These are phyloP conservation scores for Oceanodroma tethys DNA, from an alignment of 2,113 vertebrate genomes.

Conservation along the genomic window DNA sequence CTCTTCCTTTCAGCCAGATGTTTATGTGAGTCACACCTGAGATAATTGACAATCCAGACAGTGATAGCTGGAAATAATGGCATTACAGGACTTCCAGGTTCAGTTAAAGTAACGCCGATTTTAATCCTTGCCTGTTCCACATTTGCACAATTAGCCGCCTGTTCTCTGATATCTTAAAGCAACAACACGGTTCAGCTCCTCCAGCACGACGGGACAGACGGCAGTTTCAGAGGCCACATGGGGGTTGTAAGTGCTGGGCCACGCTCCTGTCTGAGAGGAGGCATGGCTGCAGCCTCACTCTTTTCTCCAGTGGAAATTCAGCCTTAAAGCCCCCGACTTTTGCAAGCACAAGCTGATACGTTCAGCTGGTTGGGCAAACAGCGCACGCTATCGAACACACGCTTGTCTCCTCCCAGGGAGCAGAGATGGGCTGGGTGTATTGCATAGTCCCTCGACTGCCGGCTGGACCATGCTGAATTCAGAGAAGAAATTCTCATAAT, in stretches of 20 bases:
- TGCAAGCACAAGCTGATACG: neutral
- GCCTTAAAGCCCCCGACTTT: neutral
- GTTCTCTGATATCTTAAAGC: neutral
- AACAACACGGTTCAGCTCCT: neutral
- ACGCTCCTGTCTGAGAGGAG: fast-evolving
- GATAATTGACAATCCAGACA: neutral
- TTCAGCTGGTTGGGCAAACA: neutral
- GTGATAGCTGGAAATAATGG: neutral
- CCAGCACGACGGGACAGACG: neutral
- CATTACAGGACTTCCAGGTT: neutral
- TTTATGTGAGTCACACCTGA: neutral
- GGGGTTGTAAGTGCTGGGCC: neutral
- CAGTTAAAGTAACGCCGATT: neutral
- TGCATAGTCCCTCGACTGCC: too few species aligned
- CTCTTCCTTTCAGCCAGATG: neutral
- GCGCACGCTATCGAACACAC: neutral
- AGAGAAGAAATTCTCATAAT: neutral
- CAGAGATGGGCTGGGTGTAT: neutral
- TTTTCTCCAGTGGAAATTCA: neutral
- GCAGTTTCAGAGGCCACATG: neutral
- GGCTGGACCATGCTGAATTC: neutral
- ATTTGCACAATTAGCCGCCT: neutral
- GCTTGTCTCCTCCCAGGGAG: neutral
- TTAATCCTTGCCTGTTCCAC: neutral
- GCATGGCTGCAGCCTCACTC: neutral